Base-by-base conservation (phyloP, 2,888 invertebrate genomes). In the Yponomeuta plumbellus region DNA sequence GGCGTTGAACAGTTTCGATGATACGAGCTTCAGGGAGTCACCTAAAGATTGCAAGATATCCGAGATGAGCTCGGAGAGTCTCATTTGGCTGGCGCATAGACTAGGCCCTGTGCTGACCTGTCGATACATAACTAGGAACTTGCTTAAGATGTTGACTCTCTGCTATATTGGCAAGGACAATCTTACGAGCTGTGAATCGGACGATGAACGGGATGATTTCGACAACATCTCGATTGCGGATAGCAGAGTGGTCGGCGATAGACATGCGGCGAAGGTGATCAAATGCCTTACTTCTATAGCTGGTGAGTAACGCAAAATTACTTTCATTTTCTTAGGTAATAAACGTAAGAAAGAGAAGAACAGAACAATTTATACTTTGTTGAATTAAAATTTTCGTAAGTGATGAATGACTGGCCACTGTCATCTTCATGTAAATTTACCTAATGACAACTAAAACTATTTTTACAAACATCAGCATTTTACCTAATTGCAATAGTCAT, bases 101-200 rank as follows among this genome's bases (percentile, higher is more conserved):
- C 88, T 99, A 21, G 99, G 99, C 0, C 99, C 99, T 0, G 97
- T 99, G 63, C 92, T 99, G 26, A 97, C 98, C 0, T 97, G 98
- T 58, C 94, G 97, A 72, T 96, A 97, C 87, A 92, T 99, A 39
- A 96, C 98, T 0, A 93, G 97, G 68, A 98, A 98, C 90, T 92
- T 99, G 71, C 91, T 99, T 13, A 94, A 98, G 77, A 98, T 99
- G 97, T 87, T 99, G 66, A 97, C 98, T 0, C 86, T 99, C 3
- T 99, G 99, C 84, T 99, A 98, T 80, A 94, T 97, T 23, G 97
- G 96, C 0, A 94, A 94, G 76, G 96, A 96, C 70, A 96, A 96
- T 80, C 86, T 96, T 39, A 84, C 92, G 59, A 88, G 92, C 0
- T 81, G 86, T 69, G 92, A 92, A 0, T 78, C 81, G 0, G 83